Evolutionary conservation across 2,888 invertebrate genomes (phyloP).

Genomic region (Oxytorus armatus): DNA sequence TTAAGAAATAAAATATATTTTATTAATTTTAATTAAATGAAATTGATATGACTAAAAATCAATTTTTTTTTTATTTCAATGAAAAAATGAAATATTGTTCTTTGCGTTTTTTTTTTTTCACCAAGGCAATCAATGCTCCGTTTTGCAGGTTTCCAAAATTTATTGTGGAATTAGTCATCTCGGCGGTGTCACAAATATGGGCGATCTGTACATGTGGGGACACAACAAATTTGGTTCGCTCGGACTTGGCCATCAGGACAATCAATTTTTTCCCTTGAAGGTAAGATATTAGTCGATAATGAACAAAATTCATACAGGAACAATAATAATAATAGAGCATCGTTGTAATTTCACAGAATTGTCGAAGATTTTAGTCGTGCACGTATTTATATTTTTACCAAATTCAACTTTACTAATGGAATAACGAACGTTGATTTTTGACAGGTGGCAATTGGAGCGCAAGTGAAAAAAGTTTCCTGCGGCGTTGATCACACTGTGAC

Average conservation of each 20-base stretch:
- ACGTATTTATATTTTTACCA: not conserved
- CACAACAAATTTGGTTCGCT: conserved; percentile 93
- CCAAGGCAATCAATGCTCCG: no score
- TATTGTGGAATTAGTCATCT: conserved; percentile 91
- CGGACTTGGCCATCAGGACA: conserved; percentile 91
- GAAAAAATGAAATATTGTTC: no score
- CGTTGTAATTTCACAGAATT: no score
- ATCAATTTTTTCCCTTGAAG: conserved; percentile 95
- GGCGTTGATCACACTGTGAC: conserved; percentile 95
- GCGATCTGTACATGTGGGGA: conserved; percentile 97
- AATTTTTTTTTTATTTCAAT: not conserved
- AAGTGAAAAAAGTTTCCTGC: conserved; percentile 90
- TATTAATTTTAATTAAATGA: not conserved
- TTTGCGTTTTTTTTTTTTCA: no score
- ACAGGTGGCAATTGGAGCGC: conserved; percentile 90
- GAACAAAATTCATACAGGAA: not conserved
- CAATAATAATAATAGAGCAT: not conserved
- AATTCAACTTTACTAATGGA: no score
- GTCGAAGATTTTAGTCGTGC: no score
- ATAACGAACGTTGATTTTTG: conserved; percentile 64
- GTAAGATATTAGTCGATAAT: conserved; percentile 85
- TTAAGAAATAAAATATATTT: not conserved
- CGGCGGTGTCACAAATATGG: conserved; percentile 92
- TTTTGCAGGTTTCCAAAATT: conserved; percentile 85
- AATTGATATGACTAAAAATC: not conserved